phyloP scores from a whole-genome alignment of 1,140 invertebrate species.

The Ostrea denselamellosa region DNA sequence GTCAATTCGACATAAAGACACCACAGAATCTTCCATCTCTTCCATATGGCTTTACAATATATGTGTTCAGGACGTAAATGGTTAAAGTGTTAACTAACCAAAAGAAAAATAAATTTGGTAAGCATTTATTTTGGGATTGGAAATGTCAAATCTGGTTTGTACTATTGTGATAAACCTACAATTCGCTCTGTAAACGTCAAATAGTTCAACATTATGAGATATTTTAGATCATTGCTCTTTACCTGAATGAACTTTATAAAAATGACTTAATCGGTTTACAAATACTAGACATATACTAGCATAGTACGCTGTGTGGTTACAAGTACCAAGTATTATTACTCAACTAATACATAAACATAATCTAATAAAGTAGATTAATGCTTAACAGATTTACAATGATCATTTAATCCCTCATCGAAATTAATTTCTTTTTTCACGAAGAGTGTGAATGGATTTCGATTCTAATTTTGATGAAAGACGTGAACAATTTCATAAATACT shows the following conservation, averaged over 20 bases:
- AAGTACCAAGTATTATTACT: background rate
- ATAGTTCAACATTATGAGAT: background rate
- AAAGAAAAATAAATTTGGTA: too few species aligned
- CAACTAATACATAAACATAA: background rate
- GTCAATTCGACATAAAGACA: too few species aligned
- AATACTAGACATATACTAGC: background rate
- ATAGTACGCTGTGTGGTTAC: background rate
- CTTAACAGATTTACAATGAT: background rate
- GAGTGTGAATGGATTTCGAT: background rate
- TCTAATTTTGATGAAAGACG: too few species aligned
- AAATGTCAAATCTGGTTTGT: background rate
- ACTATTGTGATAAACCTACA: background rate
- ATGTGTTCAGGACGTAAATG: too few species aligned
- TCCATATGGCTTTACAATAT: too few species aligned
- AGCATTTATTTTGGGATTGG: background rate
- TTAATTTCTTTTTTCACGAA: background rate
- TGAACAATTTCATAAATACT: too few species aligned
- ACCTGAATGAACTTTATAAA: background rate
- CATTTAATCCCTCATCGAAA: background rate
- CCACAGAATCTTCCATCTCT: too few species aligned
- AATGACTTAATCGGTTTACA: background rate
- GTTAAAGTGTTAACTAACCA: too few species aligned
- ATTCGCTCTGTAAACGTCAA: background rate
- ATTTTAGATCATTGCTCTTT: background rate
- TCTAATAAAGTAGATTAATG: constrained; percentile 6